A percentile compares a stretch with the other conserved stretches of the same genome.
phyloP scores from a whole-genome alignment of 2,888 invertebrate genomes.

The Chaitophorus viminalis region DNA sequence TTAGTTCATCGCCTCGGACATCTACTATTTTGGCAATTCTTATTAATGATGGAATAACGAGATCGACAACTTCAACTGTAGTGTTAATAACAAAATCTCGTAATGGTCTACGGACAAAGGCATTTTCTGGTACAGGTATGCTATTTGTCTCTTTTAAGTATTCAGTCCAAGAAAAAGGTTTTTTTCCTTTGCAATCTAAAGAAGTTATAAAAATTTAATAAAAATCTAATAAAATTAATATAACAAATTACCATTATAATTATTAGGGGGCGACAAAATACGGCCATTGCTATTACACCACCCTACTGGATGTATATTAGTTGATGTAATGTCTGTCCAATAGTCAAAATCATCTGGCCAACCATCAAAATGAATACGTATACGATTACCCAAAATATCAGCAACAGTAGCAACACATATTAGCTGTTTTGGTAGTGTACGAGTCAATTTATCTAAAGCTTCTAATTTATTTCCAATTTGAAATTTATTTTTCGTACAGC shows the following conservation, averaged over 20 bases:
- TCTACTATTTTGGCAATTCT: slow-evolving; percentile 85
- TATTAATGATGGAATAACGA: slow-evolving; percentile 77
- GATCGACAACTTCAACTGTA: slow-evolving; percentile 74
- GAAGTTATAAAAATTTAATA: slow-evolving; percentile 62
- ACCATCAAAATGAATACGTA: slow-evolving; percentile 93
- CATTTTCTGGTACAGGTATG: slow-evolving; percentile 80
- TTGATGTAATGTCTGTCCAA: slow-evolving; percentile 91
- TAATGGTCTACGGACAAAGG: slow-evolving; percentile 83
- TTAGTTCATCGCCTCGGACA: slow-evolving; percentile 65
- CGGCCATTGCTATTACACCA: slow-evolving; percentile 88
- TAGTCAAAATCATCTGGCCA: slow-evolving; percentile 96
- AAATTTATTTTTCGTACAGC: slow-evolving; percentile 28
- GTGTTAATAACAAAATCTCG: slow-evolving; percentile 81
- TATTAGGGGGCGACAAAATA: slow-evolving; percentile 83
- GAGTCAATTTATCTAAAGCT: slow-evolving; percentile 52
- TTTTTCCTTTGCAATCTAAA: slow-evolving; percentile 76
- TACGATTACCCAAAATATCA: slow-evolving; percentile 85
- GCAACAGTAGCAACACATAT: slow-evolving; percentile 70
- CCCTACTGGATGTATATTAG: slow-evolving; percentile 92
- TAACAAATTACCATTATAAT: slow-evolving; percentile 70
- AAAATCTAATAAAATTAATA: neutral
- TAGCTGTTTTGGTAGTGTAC: slow-evolving; percentile 53
- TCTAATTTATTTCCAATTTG: slow-evolving; percentile 67
- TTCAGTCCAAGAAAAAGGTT: slow-evolving; percentile 84
- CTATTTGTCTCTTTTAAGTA: slow-evolving; percentile 83